Evolutionary conservation across 2,113 vertebrate genomes (phyloP).

Genomic region (Cygnus buccinator): DNA sequence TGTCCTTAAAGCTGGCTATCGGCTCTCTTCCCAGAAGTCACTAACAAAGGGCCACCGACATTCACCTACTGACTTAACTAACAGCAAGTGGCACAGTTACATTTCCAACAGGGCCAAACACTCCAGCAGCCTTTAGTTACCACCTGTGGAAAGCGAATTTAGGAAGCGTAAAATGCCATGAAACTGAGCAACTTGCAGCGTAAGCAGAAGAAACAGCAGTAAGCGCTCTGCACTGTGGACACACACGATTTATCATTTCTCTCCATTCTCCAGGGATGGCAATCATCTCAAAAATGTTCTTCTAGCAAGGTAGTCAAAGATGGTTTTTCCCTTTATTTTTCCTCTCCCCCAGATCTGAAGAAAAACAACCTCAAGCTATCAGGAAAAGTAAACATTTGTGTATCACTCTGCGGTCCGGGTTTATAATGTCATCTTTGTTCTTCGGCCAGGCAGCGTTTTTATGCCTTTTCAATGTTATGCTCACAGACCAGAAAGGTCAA

Average conservation of each 20-base stretch:
- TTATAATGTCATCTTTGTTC: background rate
- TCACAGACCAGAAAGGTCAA: slow-evolving; percentile 33
- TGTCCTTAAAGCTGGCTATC: background rate
- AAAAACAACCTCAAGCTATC: background rate
- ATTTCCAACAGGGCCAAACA: background rate
- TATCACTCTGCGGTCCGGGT: background rate
- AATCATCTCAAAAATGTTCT: background rate
- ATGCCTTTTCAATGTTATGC: background rate
- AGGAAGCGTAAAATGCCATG: background rate
- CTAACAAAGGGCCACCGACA: background rate
- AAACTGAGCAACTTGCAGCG: background rate
- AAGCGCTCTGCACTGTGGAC: background rate
- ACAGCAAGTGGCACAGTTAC: background rate
- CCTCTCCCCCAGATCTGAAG: background rate
- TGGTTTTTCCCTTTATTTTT: background rate
- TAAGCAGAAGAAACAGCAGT: background rate
- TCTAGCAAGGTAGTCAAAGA: background rate
- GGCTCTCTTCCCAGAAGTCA: background rate
- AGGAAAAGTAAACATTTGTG: background rate
- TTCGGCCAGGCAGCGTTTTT: background rate
- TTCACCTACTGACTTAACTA: background rate
- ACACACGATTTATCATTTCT: background rate
- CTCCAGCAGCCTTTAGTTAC: background rate
- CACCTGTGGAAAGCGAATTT: background rate
- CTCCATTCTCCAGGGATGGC: background rate